A percentile compares a stretch with the other conserved stretches of the same genome.
phyloP scores from a whole-genome alignment of 2,888 invertebrate genomes.

The Cephalotes varians region DNA sequence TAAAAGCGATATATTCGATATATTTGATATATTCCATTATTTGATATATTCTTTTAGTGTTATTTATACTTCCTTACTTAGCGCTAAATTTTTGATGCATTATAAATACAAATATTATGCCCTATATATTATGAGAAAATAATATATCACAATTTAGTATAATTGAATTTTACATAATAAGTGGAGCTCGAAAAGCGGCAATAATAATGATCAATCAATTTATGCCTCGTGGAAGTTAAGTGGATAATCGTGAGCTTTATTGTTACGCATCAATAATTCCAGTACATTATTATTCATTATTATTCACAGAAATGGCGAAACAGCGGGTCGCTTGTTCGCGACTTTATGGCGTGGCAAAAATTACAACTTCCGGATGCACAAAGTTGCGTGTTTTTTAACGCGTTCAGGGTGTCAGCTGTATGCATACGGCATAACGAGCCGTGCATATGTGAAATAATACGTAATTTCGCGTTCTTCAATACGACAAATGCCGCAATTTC shows the following conservation, averaged over 20 bases:
- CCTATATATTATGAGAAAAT: background rate
- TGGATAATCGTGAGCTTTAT: constrained; percentile 8
- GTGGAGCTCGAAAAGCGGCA: background rate
- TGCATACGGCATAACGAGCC: constrained; percentile 27
- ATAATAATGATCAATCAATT: background rate
- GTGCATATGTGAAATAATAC: constrained; percentile 41
- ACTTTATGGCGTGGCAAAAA: constrained; percentile 45
- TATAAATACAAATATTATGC: background rate
- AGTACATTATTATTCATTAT: constrained; percentile 20
- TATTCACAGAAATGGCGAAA: constrained; percentile 32
- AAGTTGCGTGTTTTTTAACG: constrained; percentile 48
- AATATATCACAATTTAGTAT: background rate
- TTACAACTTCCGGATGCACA: constrained; percentile 40
- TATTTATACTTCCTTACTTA: background rate
- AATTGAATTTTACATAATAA: background rate
- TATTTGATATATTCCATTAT: no score
- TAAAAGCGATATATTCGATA: no score
- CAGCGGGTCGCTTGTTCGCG: background rate
- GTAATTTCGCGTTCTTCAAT: constrained; percentile 30
- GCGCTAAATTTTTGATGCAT: background rate
- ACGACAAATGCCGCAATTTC: constrained; percentile 30
- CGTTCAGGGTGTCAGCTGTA: constrained; percentile 33
- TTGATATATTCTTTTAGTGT: background rate
- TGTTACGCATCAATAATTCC: constrained; percentile 27
- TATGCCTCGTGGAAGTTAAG: background rate